Evolutionary conservation across 2,113 vertebrate genomes (phyloP).

Genomic region (Neofelis nebulosa): DNA sequence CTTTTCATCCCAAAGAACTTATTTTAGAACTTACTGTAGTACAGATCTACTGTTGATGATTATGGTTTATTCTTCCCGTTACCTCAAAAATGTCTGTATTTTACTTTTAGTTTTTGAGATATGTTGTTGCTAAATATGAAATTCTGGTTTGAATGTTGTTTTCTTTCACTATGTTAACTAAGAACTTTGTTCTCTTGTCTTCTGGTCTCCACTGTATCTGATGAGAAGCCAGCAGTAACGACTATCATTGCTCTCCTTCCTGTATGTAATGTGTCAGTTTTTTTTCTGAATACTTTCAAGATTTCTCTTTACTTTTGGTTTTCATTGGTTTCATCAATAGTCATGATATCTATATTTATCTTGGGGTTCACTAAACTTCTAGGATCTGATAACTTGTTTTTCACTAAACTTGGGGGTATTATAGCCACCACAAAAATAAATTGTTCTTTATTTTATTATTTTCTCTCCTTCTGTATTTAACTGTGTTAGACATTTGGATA

Average conservation of each 20-base stretch:
- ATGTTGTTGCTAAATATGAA: slow-evolving; percentile 26
- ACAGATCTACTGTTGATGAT: not conserved
- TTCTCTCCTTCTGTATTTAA: not conserved
- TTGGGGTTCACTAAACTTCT: slow-evolving; percentile 14
- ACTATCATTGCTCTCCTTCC: not conserved
- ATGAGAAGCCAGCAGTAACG: not conserved
- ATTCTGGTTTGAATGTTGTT: not conserved
- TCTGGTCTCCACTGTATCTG: not conserved
- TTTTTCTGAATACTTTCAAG: not conserved
- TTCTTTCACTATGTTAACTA: not conserved
- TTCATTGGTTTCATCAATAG: not conserved
- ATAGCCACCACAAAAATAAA: not conserved
- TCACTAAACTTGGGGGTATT: not conserved
- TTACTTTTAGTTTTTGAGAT: slow-evolving; percentile 12
- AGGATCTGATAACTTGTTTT: not conserved
- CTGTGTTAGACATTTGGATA: not conserved
- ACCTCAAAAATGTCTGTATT: not conserved
- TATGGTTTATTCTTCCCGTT: not conserved
- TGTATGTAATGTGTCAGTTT: not conserved
- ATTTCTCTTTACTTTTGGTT: not conserved
- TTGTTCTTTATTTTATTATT: not conserved
- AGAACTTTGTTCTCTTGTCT: not conserved
- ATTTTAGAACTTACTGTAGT: not conserved
- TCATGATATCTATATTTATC: not conserved
- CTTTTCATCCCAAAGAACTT: not conserved